A percentile compares a stretch with the other conserved stretches of the same genome.
Conservation (phyloP, 2,797 vertebrate species). For the Oceanodroma leucorhoa region DNA sequence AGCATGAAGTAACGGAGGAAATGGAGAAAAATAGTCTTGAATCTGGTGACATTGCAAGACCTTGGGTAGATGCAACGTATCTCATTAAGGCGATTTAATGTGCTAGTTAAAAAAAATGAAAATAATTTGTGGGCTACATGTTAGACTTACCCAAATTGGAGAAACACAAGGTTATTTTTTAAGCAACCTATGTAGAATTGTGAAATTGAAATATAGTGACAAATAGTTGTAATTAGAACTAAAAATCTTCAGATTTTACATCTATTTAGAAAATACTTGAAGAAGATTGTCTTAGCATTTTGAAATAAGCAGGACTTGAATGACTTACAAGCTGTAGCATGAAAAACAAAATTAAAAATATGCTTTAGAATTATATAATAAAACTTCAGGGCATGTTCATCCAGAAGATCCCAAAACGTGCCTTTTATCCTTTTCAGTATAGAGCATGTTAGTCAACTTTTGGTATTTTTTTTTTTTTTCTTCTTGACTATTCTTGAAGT, state of each 20-base stretch:
- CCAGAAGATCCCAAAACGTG: neutral
- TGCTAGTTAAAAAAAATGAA: conserved; percentile 50
- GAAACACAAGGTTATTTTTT: conserved; percentile 11
- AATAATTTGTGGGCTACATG: conserved; percentile 44
- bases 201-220: neutral
- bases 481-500: neutral
- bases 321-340: neutral
- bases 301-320: neutral
- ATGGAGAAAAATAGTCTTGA: conserved; percentile 27
- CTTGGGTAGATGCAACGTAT: neutral
- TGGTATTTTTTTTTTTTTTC: neutral
- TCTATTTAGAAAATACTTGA: neutral
- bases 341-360: neutral
- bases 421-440: neutral
- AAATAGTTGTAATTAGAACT: neutral
- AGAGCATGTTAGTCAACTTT: neutral
- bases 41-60: conserved; percentile 31
- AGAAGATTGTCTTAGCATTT: neutral
- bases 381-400: neutral
- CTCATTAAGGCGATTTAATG: conserved; percentile 65
- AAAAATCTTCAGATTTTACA: neutral
- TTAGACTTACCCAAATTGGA: conserved; percentile 25
- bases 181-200: neutral
- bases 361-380: neutral
- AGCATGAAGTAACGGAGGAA: conserved; percentile 3